Evolutionary conservation across 2,797 vertebrate genomes (phyloP).

Genomic region (Sebastes hubbsi): DNA sequence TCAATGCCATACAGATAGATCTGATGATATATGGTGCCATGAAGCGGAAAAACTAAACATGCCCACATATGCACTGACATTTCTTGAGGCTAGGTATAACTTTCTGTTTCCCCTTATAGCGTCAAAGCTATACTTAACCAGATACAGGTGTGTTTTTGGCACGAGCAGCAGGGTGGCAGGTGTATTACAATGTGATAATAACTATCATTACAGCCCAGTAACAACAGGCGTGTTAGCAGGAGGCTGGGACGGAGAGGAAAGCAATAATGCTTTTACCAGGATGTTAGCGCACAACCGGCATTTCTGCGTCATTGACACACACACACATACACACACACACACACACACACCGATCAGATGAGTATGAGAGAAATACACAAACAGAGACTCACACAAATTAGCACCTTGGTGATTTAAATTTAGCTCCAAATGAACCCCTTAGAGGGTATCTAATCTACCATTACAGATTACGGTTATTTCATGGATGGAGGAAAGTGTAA

Average conservation of each 20-base stretch:
- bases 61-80: not conserved
- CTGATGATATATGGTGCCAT: constrained; percentile 36
- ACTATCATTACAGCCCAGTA: constrained; percentile 72
- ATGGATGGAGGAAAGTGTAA: constrained; percentile 11
- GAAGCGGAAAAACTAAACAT: constrained; percentile 30
- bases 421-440: constrained; percentile 42
- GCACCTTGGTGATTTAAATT: constrained; percentile 55
- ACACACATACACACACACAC: constrained; percentile 2
- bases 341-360: constrained; percentile 1
- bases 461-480: constrained; percentile 36
- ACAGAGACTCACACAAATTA: constrained; percentile 52
- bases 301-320: constrained; percentile 5
- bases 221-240: constrained; percentile 53
- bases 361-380: constrained; percentile 8
- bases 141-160: constrained; percentile 76
- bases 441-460: constrained; percentile 7
- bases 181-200: constrained; percentile 74
- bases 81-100: constrained; percentile 41
- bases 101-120: constrained; percentile 49
- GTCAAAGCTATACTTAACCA: constrained; percentile 62
- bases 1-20: not conserved
- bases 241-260: constrained; percentile 41
- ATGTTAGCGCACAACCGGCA: constrained; percentile 48
- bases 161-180: constrained; percentile 55
- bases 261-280: constrained; percentile 52